Evolutionary conservation across 2,888 invertebrate genomes (phyloP).

Genomic region (Meloe dianella): DNA sequence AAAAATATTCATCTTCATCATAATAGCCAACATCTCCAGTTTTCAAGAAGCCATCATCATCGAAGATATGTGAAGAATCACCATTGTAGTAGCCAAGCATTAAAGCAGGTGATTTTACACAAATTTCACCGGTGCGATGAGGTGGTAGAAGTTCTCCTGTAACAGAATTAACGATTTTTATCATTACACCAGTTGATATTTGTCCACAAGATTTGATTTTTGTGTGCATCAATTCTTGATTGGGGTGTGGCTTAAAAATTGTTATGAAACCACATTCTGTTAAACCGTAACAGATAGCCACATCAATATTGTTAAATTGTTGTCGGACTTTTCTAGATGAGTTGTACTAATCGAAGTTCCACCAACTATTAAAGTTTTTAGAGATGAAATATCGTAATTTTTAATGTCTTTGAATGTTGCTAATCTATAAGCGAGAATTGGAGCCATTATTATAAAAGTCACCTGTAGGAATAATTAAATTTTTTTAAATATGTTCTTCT

Average conservation of each 20-base stretch:
- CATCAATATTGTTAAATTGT: conserved; percentile 51
- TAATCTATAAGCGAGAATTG: conserved; percentile 5
- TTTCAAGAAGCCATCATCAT: conserved; percentile 59
- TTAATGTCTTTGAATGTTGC: background rate
- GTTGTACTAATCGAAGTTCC: conserved; percentile 38
- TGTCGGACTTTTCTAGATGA: conserved; percentile 36
- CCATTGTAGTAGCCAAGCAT: conserved; percentile 60
- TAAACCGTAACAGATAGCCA: conserved; percentile 56
- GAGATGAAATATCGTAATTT: background rate
- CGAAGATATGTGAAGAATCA: conserved; percentile 56
- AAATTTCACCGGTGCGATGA: conserved; percentile 62
- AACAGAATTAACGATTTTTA: conserved; percentile 38
- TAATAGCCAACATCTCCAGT: conserved; percentile 63
- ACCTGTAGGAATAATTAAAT: conserved; percentile 9
- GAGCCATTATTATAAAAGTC: conserved; percentile 11
- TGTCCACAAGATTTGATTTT: conserved; percentile 29
- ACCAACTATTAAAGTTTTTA: conserved; percentile 22
- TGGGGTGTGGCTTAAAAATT: conserved; percentile 20
- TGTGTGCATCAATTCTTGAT: conserved; percentile 7
- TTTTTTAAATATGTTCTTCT: background rate
- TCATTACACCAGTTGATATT: conserved; percentile 12
- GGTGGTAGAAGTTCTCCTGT: conserved; percentile 47
- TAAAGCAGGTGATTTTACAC: conserved; percentile 54
- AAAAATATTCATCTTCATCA: conserved; percentile 59
- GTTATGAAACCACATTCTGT: conserved; percentile 53